Conservation (phyloP, 2,888 invertebrate genomes). For the Carcina quercana region DNA sequence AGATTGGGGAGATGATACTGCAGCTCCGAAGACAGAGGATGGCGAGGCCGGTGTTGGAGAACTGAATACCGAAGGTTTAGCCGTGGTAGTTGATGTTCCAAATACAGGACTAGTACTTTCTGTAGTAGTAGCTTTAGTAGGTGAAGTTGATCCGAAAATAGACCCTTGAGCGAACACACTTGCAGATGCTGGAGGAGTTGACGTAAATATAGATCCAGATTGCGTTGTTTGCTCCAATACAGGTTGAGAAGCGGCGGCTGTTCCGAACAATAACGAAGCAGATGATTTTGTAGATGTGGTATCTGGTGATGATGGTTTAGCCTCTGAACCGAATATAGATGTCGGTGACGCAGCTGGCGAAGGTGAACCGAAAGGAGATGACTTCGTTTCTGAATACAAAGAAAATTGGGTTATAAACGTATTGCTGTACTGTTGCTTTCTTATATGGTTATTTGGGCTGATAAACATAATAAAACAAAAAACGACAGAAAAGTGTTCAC, state of each 20-base stretch:
- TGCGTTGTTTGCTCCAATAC: slow-evolving; percentile 13
- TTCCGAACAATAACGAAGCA: slow-evolving; percentile 37
- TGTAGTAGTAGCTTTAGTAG: slow-evolving; percentile 10
- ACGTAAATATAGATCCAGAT: slow-evolving; percentile 22
- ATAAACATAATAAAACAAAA: slow-evolving; percentile 2
- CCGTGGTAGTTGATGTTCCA: slow-evolving; percentile 18
- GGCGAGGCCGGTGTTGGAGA: slow-evolving; percentile 25
- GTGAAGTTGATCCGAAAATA: slow-evolving; percentile 22
- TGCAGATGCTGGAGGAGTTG: slow-evolving; percentile 19
- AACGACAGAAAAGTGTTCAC: slow-evolving; percentile 11
- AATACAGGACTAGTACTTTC: slow-evolving; percentile 16
- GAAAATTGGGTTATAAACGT: no score
- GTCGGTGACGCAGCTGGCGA: slow-evolving; percentile 8
- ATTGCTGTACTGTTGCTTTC: no score
- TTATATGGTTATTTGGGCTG: background rate
- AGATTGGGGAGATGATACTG: slow-evolving; percentile 11
- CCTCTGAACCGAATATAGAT: slow-evolving; percentile 16
- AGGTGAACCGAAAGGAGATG: slow-evolving; percentile 9
- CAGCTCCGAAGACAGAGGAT: slow-evolving; percentile 22
- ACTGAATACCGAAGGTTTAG: slow-evolving; percentile 25
- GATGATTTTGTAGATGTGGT: slow-evolving; percentile 15
- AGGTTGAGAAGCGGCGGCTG: slow-evolving; percentile 28
- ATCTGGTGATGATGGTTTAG: slow-evolving; percentile 18
- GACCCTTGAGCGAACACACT: slow-evolving; percentile 20
- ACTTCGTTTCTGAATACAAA: no score